Evolutionary conservation across 2,113 vertebrate genomes (phyloP).

Genomic region (Stercorarius parasiticus): DNA sequence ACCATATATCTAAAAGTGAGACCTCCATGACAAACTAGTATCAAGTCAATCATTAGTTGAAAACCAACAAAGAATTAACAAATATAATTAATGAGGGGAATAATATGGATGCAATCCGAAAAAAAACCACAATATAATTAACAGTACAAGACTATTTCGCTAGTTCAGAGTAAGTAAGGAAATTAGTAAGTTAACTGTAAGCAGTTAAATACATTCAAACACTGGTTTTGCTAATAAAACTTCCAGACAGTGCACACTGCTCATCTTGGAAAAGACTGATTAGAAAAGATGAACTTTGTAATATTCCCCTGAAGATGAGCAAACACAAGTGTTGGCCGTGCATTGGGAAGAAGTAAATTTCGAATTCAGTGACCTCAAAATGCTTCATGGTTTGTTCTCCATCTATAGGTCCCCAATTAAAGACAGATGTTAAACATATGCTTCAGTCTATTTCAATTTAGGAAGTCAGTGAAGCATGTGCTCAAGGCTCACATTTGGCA

Average conservation of each 20-base stretch:
- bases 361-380: not conserved
- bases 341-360: not conserved
- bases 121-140: not conserved
- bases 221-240: not conserved
- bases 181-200: not conserved
- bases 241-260: not conserved
- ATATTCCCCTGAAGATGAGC: not conserved
- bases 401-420: conserved; percentile 19
- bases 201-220: not conserved
- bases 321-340: not conserved
- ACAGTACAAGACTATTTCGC: not conserved
- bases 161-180: not conserved
- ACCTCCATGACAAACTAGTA: not conserved
- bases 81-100: not conserved
- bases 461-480: not conserved
- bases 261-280: not conserved
- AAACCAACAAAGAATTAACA: not conserved
- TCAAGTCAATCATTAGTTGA: not conserved
- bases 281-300: not conserved
- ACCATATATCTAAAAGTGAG: not conserved
- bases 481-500: not conserved
- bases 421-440: conserved; percentile 49
- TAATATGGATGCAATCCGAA: not conserved
- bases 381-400: not conserved
- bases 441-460: conserved; percentile 45